Evolutionary conservation across 2,113 vertebrate genomes (phyloP).

Genomic region (Meles meles): DNA sequence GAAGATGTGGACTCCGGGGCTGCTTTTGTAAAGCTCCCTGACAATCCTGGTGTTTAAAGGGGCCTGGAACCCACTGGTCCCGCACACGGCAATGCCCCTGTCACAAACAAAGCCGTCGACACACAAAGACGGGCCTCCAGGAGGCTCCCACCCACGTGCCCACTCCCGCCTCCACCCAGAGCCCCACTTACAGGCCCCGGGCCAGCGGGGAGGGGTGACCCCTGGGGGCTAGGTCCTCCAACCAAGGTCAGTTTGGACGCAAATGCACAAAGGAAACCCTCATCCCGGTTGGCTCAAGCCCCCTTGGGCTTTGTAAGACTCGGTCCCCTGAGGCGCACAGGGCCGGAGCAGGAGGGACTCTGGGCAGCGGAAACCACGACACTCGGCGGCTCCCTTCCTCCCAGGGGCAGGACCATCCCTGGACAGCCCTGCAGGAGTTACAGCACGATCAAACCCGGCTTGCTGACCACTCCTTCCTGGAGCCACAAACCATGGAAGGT

Average conservation of each 20-base stretch:
- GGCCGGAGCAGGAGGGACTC: background rate
- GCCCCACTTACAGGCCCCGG: too few relatives aligned
- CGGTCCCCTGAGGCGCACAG: rapidly evolving
- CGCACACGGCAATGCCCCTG: rapidly evolving
- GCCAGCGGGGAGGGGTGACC: background rate
- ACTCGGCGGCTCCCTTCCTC: rapidly evolving
- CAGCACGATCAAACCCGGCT: background rate
- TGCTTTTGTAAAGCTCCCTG: background rate
- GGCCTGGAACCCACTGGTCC: background rate
- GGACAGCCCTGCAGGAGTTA: background rate
- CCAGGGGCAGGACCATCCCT: background rate
- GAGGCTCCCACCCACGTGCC: rapidly evolving
- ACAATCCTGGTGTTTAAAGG: rapidly evolving
- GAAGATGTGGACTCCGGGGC: too few relatives aligned
- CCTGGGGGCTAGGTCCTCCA: background rate
- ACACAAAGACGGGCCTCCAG: too few relatives aligned
- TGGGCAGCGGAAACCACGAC: rapidly evolving
- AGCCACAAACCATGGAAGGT: rapidly evolving
- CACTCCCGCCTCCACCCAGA: rapidly evolving
- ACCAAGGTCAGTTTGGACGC: too few relatives aligned
- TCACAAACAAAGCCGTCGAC: background rate
- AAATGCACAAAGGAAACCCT: background rate
- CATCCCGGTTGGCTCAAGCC: background rate
- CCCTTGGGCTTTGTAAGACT: background rate
- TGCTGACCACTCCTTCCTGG: rapidly evolving